These are phyloP conservation scores for Jaculus jaculus DNA, from an alignment of 2,113 vertebrate species.

Conservation along the genomic window DNA sequence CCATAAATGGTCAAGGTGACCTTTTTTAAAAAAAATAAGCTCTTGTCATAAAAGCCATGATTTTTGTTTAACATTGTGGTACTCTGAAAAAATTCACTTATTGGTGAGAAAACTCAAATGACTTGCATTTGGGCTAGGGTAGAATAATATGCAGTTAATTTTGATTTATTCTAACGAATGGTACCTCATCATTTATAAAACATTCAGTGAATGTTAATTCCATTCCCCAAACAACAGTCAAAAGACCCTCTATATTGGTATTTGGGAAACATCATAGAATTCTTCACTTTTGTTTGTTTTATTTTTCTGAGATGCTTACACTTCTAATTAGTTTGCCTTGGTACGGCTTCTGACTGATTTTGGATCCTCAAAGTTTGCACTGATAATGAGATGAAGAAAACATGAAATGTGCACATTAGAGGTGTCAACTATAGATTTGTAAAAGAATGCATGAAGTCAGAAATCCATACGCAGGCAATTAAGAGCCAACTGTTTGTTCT, in stretches of 20 bases:
- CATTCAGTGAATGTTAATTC: neutral
- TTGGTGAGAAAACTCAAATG: neutral
- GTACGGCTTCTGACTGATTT: neutral
- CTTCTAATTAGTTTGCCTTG: neutral
- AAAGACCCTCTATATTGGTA: neutral
- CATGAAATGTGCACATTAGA: neutral
- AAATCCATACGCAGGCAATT: conserved; percentile 58
- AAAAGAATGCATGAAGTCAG: conserved; percentile 3
- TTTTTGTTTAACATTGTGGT: neutral
- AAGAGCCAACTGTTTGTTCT: conserved; percentile 64
- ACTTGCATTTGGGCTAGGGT: neutral
- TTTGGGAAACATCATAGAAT: neutral
- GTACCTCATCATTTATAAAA: neutral
- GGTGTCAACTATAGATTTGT: neutral
- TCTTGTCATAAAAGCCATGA: neutral
- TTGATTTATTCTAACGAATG: neutral
- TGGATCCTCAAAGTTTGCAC: neutral
- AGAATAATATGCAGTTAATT: neutral
- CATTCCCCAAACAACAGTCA: neutral
- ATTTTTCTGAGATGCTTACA: neutral
- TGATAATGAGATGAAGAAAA: neutral
- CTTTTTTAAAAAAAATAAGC: neutral
- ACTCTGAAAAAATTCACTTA: neutral
- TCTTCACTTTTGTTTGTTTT: neutral
- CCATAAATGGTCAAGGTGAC: neutral